These are phyloP conservation scores for Spinus pinus DNA, from an alignment of 2,797 vertebrate genomes.

Conservation along the genomic window DNA sequence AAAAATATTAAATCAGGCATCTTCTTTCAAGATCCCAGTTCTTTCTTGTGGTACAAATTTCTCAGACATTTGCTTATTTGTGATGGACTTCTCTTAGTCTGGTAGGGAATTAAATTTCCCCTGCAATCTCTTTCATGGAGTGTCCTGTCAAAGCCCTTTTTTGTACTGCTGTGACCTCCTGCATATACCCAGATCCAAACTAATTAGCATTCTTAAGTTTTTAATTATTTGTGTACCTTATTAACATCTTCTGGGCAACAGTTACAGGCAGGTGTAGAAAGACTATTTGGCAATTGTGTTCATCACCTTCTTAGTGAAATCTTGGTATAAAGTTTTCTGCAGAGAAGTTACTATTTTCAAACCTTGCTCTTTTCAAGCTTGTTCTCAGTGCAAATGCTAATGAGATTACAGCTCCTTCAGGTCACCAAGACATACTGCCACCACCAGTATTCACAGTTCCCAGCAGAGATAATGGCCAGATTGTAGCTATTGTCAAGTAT, in stretches of 20 bases:
- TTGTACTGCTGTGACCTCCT: neutral
- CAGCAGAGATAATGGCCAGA: neutral
- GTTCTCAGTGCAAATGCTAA: neutral
- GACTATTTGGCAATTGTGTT: neutral
- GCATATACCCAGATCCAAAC: neutral
- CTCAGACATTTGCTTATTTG: neutral
- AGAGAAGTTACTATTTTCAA: neutral
- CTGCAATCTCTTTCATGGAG: neutral
- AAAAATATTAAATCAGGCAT: neutral
- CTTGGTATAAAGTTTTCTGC: neutral
- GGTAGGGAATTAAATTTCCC: neutral
- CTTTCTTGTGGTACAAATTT: neutral
- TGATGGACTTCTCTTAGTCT: neutral
- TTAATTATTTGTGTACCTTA: neutral
- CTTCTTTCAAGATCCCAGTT: neutral
- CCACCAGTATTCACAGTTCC: neutral
- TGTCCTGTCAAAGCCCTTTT: neutral
- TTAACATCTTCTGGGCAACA: neutral
- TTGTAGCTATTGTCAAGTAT: neutral
- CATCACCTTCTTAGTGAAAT: neutral
- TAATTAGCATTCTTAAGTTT: neutral
- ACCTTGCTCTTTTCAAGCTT: neutral
- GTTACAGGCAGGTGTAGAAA: neutral
- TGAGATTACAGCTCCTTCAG: neutral
- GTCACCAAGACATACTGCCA: neutral